Percentiles rank a stretch among this genome's conserved stretches.
Conservation (phyloP, 1,140 invertebrate genomes). For the Triops longicaudatus region DNA sequence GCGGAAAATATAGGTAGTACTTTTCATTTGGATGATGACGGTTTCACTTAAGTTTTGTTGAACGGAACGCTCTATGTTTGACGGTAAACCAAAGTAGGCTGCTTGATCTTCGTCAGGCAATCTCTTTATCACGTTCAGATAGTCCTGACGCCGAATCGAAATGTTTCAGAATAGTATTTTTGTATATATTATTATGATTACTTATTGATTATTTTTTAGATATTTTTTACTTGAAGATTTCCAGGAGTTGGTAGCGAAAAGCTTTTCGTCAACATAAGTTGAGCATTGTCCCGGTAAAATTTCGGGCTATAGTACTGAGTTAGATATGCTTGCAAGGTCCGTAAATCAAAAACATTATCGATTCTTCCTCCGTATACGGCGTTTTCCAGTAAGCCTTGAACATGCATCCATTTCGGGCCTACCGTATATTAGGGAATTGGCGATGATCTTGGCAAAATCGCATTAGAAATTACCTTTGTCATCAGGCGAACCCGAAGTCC, state of each 20-base stretch:
- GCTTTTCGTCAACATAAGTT: slow-evolving; percentile 43
- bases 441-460: not conserved
- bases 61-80: slow-evolving; percentile 69
- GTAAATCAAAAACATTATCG: slow-evolving; percentile 68
- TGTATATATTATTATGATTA: too few relatives aligned
- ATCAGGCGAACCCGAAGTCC: slow-evolving; percentile 28
- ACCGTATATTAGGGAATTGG: slow-evolving; percentile 19
- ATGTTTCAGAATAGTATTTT: too few relatives aligned
- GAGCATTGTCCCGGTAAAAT: slow-evolving; percentile 46
- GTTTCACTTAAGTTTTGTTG: slow-evolving; percentile 56
- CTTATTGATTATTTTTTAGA: slow-evolving; percentile 19
- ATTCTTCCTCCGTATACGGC: slow-evolving; percentile 82
- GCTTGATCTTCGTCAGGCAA: slow-evolving; percentile 60
- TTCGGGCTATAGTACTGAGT: slow-evolving; percentile 56
- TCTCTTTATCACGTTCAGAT: slow-evolving; percentile 49
- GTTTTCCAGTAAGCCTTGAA: slow-evolving; percentile 69
- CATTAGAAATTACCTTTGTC: not conserved
- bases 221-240: slow-evolving; percentile 41
- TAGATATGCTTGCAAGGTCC: slow-evolving; percentile 64
- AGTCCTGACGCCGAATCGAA: slow-evolving; percentile 51
- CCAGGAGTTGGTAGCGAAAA: slow-evolving; percentile 45
- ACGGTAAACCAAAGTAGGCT: slow-evolving; percentile 65
- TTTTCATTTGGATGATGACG: slow-evolving; percentile 56
- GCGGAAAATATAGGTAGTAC: slow-evolving; percentile 36
- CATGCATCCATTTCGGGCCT: slow-evolving; percentile 49